Evolutionary conservation across 1,140 invertebrate genomes (phyloP), one percentile per base, ranked within the genome.

Genomic region (Drosophila tristis): DNA sequence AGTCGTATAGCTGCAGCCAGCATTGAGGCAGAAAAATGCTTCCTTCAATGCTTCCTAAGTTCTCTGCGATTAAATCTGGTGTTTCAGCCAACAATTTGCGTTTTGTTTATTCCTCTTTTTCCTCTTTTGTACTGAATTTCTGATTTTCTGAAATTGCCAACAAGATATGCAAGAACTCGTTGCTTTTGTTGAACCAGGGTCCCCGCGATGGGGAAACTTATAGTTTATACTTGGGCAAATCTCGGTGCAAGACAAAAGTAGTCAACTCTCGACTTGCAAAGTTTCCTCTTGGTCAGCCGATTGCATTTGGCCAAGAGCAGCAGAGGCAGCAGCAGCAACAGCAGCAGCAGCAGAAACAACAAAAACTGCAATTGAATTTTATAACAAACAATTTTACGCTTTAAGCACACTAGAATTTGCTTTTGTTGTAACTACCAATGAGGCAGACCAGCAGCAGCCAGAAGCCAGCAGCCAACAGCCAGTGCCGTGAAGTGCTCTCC

Each of bases 371-470:
- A 86, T 86, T 86, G 82, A 86, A 86, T 86, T 86, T 86, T 86
- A 86, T 86, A 86, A 86, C 82, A 86, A 87, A 87, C 82, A 89
- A 87, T 87, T 87, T 87, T 89, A 87, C 82, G 82, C 84, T 87
- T 87, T 84, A 86, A 86, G 82, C 78, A 82, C 82, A 78, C 80
- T 65, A 75, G 58, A 71, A 62, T 66, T 59, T 45, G 54, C 63
- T 78, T 65, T 78, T 70, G 45, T 66, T 66, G 56, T 56, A 79
- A 60, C 53, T 50, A 44, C 45, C 71, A 72, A 60, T 64, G 45
- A 74, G 75, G 55, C 54, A 20, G 20, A 20, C 20, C 20, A 49
- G 42, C 48, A 39, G 35, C 35, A 39, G 35, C 35, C 35, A 13
- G 9, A 2, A 35, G 31, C 31, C 8, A 11, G 35, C 11, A 39